phyloP scores from a whole-genome alignment of 2,888 invertebrate genomes.

The Eueremaeus valkanovi region DNA sequence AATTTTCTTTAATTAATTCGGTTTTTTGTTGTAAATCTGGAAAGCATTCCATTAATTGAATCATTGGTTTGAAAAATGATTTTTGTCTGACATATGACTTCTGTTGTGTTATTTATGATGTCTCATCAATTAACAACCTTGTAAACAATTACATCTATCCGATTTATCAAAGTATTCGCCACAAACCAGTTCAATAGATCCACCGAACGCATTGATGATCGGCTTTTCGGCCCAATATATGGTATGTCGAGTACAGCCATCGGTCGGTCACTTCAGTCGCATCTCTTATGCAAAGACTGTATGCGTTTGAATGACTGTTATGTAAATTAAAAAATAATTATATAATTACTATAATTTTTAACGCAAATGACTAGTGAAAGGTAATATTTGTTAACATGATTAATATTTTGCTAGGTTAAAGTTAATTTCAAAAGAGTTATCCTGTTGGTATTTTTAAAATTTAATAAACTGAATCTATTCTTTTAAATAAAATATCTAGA shows the following conservation, averaged over 20 bases:
- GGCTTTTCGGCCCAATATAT: constrained; percentile 15
- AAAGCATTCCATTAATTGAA: background rate
- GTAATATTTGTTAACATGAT: too few species aligned
- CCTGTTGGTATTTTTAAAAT: too few species aligned
- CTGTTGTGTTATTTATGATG: background rate
- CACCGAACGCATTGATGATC: background rate
- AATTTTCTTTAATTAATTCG: too few species aligned
- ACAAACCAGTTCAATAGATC: background rate
- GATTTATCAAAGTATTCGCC: constrained; percentile 9
- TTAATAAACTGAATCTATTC: too few species aligned
- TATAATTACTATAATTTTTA: too few species aligned
- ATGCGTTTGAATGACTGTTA: constrained; percentile 8
- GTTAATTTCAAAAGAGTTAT: too few species aligned
- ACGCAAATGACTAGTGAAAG: too few species aligned
- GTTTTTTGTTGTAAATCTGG: too few species aligned
- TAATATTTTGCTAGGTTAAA: too few species aligned
- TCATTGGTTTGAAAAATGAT: background rate
- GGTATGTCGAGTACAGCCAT: constrained; percentile 17
- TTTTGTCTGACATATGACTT: background rate
- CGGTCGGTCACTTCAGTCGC: background rate
- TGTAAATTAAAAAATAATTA: too few species aligned
- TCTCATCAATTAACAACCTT: background rate
- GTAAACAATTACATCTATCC: background rate
- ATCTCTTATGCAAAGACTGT: background rate
- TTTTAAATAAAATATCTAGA: too few species aligned